Conservation (phyloP, 2,797 vertebrate genomes). For the Epinephelus awoara region DNA sequence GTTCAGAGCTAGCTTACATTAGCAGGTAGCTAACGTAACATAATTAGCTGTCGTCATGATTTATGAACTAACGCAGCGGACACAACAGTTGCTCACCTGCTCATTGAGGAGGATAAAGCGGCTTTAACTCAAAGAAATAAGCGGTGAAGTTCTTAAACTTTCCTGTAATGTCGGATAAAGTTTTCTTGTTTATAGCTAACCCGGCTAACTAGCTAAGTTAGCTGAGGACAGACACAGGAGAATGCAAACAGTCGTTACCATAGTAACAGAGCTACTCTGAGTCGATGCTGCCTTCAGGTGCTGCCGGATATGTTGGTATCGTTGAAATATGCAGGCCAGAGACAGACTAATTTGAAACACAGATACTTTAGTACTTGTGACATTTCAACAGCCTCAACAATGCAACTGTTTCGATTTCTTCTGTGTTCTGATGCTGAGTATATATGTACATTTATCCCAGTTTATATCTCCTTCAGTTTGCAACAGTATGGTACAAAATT, state of each 20-base stretch:
- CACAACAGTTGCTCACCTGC: constrained; percentile 36
- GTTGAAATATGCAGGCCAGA: not conserved
- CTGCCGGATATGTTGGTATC: not conserved
- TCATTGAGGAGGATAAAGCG: constrained; percentile 20
- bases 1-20: not conserved
- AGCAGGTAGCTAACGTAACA: constrained; percentile 6
- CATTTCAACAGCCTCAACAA: too few species aligned
- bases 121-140: too few species aligned
- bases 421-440: too few species aligned
- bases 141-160: not conserved
- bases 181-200: not conserved
- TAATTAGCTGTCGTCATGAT: too few species aligned
- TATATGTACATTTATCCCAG: too few species aligned
- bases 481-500: not conserved
- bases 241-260: constrained; percentile 43
- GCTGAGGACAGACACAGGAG: too few species aligned
- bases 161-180: not conserved
- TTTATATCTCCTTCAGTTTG: not conserved
- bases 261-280: constrained; percentile 27
- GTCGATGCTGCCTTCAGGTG: constrained; percentile 30
- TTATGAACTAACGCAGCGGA: not conserved
- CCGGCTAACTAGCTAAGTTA: not conserved
- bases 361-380: too few species aligned
- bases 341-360: too few species aligned
- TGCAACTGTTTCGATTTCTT: too few species aligned